phyloP scores from a whole-genome alignment of 2,888 invertebrate genomes.

The Perizoma affinitatum region DNA sequence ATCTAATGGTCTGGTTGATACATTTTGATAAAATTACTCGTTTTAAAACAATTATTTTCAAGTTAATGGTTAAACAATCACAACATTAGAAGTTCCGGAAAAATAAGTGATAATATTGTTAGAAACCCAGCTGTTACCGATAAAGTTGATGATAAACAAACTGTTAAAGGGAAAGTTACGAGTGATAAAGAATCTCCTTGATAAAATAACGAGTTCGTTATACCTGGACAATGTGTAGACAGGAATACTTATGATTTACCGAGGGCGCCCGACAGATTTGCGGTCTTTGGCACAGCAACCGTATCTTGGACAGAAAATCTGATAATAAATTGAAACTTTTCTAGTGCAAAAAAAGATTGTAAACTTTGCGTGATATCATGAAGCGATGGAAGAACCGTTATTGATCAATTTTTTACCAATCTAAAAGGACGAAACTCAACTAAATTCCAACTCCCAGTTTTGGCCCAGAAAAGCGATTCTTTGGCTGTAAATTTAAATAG shows the following conservation, averaged over 20 bases:
- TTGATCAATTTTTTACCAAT: slow-evolving; percentile 18
- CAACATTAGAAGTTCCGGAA: background rate
- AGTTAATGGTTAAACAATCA: background rate
- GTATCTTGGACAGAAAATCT: background rate
- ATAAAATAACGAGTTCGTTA: slow-evolving; percentile 29
- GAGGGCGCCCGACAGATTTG: slow-evolving; percentile 17
- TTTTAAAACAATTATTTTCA: slow-evolving; percentile 21
- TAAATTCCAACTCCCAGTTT: slow-evolving; percentile 3
- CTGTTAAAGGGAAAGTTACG: background rate
- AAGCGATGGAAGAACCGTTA: slow-evolving; percentile 26
- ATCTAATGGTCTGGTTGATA: slow-evolving; percentile 8
- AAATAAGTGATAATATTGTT: background rate
- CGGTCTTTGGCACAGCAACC: slow-evolving; percentile 25
- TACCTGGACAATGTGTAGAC: slow-evolving; percentile 21
- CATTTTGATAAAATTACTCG: slow-evolving; percentile 22
- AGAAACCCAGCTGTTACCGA: background rate
- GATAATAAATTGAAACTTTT: slow-evolving; percentile 9
- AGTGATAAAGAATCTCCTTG: slow-evolving; percentile 24
- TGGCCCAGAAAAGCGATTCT: slow-evolving; percentile 2
- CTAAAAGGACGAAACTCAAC: slow-evolving; percentile 3
- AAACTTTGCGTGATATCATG: slow-evolving; percentile 5
- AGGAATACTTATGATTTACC: slow-evolving; percentile 18
- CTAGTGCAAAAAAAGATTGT: slow-evolving; percentile 8
- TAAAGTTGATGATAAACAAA: slow-evolving; percentile 8
- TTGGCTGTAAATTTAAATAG: slow-evolving; percentile 7